Percentiles rank a stretch among this genome's conserved stretches.
phyloP scores from a whole-genome alignment of 2,888 invertebrate species.

The Leptinotarsa juncta region DNA sequence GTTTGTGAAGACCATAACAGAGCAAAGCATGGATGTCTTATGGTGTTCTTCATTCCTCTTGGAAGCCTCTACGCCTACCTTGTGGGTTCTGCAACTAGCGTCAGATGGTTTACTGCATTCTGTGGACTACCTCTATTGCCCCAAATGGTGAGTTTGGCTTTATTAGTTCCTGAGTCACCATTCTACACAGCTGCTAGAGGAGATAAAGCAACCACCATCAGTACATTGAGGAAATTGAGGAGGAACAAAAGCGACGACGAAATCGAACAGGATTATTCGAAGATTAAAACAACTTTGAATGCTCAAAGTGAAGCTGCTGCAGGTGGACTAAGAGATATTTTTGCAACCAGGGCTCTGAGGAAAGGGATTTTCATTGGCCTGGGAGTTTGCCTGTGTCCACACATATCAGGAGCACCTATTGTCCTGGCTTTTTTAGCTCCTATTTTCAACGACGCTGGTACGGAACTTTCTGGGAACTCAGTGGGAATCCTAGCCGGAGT shows the following conservation, averaged over 20 bases:
- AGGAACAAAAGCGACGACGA: not conserved
- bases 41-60: conserved; percentile 28
- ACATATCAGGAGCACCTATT: not conserved
- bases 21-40: conserved; percentile 73
- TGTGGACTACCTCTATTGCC: conserved; percentile 31
- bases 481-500: not conserved
- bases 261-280: not conserved
- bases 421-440: not conserved
- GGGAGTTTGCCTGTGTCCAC: not conserved
- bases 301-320: conserved; percentile 62
- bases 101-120: conserved; percentile 31
- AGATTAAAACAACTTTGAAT: conserved; percentile 68
- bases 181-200: conserved; percentile 26
- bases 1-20: conserved; percentile 63
- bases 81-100: conserved; percentile 38
- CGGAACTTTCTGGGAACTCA: not conserved
- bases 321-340: not conserved
- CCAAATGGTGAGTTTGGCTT: conserved; percentile 25
- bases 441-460: not conserved
- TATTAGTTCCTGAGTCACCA: conserved; percentile 41
- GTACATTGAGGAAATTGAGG: not conserved
- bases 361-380: not conserved
- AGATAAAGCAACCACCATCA: not conserved
- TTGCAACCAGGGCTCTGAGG: not conserved
- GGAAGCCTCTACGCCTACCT: conserved; percentile 39